Evolutionary conservation across 2,888 invertebrate genomes (phyloP).

Genomic region (Sesamia inferens): DNA sequence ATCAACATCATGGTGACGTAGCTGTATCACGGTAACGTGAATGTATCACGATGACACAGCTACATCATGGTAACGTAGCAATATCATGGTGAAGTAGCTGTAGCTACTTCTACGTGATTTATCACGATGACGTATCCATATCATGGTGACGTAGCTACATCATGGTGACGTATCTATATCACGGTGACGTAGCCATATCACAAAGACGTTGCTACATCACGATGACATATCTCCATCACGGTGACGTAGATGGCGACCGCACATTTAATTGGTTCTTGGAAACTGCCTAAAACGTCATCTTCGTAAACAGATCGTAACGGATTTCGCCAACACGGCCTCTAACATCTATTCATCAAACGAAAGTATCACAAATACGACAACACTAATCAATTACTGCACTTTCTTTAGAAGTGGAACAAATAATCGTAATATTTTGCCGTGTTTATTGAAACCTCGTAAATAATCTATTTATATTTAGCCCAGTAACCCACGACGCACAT

Average conservation of each 20-base stretch:
- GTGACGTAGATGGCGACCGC: neutral
- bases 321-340: conserved; percentile 13
- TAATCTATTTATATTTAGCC: neutral
- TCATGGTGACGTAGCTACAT: too few species aligned
- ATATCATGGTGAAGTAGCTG: too few species aligned
- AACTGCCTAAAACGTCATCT: neutral
- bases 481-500: neutral
- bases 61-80: too few species aligned
- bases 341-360: conserved; percentile 22
- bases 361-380: conserved; percentile 41
- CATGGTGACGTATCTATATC: too few species aligned
- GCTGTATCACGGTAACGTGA: too few species aligned
- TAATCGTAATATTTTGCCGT: conserved; percentile 2
- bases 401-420: conserved; percentile 42
- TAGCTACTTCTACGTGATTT: neutral
- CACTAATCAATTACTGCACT: conserved; percentile 49
- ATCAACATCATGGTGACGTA: too few species aligned
- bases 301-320: conserved; percentile 20
- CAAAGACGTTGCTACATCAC: too few species aligned
- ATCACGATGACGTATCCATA: neutral
- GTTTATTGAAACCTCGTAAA: conserved; percentile 12
- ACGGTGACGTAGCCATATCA: conserved; percentile 1
- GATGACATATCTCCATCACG: too few species aligned
- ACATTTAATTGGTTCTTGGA: neutral
- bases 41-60: neutral